Evolutionary conservation across 2,113 vertebrate species (phyloP), one percentile per base, ranked within the genome.

Genomic region (Amblyopsis rosae): DNA sequence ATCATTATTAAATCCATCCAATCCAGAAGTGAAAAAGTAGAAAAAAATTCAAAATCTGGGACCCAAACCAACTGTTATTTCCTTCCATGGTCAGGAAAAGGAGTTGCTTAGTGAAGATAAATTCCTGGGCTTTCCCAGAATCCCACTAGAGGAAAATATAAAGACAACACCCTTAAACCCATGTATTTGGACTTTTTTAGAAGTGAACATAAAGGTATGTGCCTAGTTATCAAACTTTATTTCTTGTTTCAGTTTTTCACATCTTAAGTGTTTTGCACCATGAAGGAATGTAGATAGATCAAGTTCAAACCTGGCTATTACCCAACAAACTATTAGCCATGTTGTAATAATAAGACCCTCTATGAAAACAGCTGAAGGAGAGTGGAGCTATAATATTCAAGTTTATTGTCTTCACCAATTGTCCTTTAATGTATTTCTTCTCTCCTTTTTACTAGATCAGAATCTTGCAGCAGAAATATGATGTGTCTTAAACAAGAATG

Each of bases 71-170:
- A 4, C 1, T 15, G 26, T 58, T 35, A 35, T 59, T 85, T 89
- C 82, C 80, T 85, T 82, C 32, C 69, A 33, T 80, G 84, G 86
- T 83, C 87, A 87, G 81, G 6, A 33, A 65, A 58, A 58, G 62
- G 67, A 57, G 51, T 69, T 82, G 53, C 61, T 41, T 0, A 1
- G 3, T 9, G 6, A 62, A 71, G 85, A 46, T 15, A 58, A 78
- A 71, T 4, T 13, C 46, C 47, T 12, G 41, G 1, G 49, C 13
- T 59, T 70, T 57, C 65, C 56, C n/a, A 6, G 3, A 12, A 19
- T 15, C 6, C 15, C 16, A 19, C 15, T 17, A 45, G 19, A 58
- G 15, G 59, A 12, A 65, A 12, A 12, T n/a, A 60, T 57, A 13
- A 5, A 45, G 33, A 45, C 35, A 41, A 35, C 46, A 16, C 53